These are phyloP conservation scores for Idaea dimidiata DNA, from an alignment of 2,888 invertebrate genomes.

Conservation along the genomic window DNA sequence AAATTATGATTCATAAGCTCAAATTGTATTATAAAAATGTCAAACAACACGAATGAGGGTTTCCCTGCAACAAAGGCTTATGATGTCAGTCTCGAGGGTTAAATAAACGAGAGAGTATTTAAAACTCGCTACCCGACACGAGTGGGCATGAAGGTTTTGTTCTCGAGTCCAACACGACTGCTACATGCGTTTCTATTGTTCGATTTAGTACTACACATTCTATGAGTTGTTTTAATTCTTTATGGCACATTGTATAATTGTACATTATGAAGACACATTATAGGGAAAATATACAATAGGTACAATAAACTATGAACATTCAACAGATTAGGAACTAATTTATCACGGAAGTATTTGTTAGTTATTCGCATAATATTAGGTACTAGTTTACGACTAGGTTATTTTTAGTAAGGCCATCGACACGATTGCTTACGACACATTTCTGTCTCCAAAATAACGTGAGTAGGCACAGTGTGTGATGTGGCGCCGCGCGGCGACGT, in stretches of 20 bases:
- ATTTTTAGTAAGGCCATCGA: conserved; percentile 46
- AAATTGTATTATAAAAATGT: conserved; percentile 14
- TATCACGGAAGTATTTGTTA: neutral
- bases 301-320: conserved; percentile 16
- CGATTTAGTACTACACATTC: neutral
- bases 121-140: conserved; percentile 9
- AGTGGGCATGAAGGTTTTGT: conserved; percentile 22
- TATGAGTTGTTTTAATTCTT: neutral
- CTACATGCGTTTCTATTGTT: conserved; percentile 9
- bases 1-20: conserved; percentile 13
- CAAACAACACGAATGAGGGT: conserved; percentile 17
- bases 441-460: conserved; percentile 58
- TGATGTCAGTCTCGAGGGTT: conserved; percentile 17
- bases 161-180: conserved; percentile 9
- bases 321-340: neutral
- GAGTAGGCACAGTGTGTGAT: conserved; percentile 34
- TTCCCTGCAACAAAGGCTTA: conserved; percentile 22
- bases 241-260: conserved; percentile 1
- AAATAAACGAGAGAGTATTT: conserved; percentile 16
- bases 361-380: neutral
- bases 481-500: conserved; percentile 54
- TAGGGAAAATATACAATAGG: conserved; percentile 13
- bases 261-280: conserved; percentile 9
- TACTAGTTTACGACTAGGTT: neutral
- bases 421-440: conserved; percentile 46